phyloP scores from a whole-genome alignment of 1,140 invertebrate species.

The Sesamia nonagrioides region DNA sequence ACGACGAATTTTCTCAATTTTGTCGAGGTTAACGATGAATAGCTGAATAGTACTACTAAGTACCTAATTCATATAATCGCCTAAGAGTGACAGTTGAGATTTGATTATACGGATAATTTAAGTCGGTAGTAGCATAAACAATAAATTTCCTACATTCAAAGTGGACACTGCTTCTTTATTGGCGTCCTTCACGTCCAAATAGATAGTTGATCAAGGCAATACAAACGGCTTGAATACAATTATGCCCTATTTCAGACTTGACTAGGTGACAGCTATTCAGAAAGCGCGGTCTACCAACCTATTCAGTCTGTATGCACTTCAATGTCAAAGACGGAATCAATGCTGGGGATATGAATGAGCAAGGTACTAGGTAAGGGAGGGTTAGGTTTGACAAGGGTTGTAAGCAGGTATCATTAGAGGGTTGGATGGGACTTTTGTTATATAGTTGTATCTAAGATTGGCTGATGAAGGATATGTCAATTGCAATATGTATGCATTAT shows the following conservation, averaged over 20 bases:
- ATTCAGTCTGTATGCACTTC: slow-evolving; percentile 32
- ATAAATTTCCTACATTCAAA: neutral
- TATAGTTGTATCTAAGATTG: neutral
- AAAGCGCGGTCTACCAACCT: slow-evolving; percentile 6
- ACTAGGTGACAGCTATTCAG: slow-evolving; percentile 21
- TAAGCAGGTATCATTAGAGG: slow-evolving; percentile 15
- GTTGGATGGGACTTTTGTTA: neutral
- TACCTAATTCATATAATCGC: no score
- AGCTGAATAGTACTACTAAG: no score
- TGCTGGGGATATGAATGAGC: slow-evolving; percentile 11
- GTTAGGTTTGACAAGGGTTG: slow-evolving; percentile 21
- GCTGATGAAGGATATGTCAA: neutral
- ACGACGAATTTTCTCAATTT: no score
- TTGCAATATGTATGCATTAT: neutral
- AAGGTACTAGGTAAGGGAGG: neutral
- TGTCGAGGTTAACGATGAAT: no score
- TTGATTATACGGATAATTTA: no score
- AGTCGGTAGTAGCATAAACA: neutral
- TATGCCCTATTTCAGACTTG: slow-evolving; percentile 37
- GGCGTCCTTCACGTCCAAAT: neutral
- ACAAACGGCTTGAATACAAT: slow-evolving; percentile 1
- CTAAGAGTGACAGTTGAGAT: no score
- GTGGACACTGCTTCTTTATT: neutral
- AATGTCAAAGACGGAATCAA: slow-evolving; percentile 39
- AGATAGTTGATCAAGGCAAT: neutral